phyloP scores from a whole-genome alignment of 2,888 invertebrate species.

The Troides helena region DNA sequence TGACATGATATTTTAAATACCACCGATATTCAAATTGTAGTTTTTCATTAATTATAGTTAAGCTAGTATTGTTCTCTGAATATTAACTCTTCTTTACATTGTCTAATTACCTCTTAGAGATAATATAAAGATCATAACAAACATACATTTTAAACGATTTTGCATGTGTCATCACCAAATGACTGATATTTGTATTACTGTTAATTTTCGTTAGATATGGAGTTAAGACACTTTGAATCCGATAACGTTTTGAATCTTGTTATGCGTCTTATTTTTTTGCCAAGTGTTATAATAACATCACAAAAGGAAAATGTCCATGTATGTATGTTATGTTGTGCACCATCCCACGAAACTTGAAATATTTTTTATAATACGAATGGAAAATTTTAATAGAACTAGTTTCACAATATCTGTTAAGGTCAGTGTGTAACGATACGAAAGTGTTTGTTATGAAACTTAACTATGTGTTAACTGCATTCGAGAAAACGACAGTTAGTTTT shows the following conservation, averaged over 20 bases:
- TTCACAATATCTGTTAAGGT: slow-evolving; percentile 12
- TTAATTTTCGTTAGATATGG: too few relatives aligned
- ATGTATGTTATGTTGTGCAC: not conserved
- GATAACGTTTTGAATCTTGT: not conserved
- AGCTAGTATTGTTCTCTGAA: not conserved
- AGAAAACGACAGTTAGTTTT: slow-evolving; percentile 1
- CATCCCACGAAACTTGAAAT: not conserved
- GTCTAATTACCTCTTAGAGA: not conserved
- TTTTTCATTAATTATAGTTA: not conserved
- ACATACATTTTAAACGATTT: too few relatives aligned
- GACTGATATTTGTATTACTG: too few relatives aligned
- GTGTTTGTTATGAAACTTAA: slow-evolving; percentile 3
- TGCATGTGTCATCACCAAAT: too few relatives aligned
- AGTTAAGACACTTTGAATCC: too few relatives aligned
- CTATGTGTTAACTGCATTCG: not conserved
- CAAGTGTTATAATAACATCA: not conserved
- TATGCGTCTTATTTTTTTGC: not conserved
- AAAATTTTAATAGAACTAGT: slow-evolving; percentile 24
- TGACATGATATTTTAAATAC: too few relatives aligned
- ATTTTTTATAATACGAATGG: slow-evolving; percentile 5
- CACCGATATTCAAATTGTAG: not conserved
- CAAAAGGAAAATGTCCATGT: not conserved
- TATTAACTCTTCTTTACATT: not conserved
- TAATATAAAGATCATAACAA: not conserved
- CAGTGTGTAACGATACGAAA: slow-evolving; percentile 10